Evolutionary conservation across 2,797 vertebrate genomes (phyloP).

Genomic region (Falco rusticolus): DNA sequence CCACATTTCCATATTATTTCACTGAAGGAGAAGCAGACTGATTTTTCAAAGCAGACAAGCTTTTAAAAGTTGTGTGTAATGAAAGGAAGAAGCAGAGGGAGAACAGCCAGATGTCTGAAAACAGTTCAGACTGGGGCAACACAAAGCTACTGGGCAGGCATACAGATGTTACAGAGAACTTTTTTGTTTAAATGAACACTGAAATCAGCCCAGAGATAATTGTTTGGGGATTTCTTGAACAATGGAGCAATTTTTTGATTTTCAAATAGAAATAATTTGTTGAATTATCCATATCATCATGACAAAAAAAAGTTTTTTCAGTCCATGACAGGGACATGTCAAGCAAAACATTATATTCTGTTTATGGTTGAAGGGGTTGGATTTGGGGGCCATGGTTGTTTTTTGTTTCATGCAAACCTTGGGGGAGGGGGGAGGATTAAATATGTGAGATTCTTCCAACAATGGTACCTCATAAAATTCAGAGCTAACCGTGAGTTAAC

Average conservation of each 20-base stretch:
- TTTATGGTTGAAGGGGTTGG: neutral
- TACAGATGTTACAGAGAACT: neutral
- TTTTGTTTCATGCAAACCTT: neutral
- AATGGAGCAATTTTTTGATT: slow-evolving; percentile 10
- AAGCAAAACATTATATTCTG: neutral
- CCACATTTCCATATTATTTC: neutral
- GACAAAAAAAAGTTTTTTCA: neutral
- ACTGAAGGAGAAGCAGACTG: neutral
- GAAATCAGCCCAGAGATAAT: neutral
- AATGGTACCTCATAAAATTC: neutral
- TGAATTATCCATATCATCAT: slow-evolving; percentile 15
- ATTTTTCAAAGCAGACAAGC: neutral
- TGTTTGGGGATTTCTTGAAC: slow-evolving; percentile 25
- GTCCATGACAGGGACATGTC: neutral
- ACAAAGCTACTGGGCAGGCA: neutral
- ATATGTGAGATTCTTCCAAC: neutral
- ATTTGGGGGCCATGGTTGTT: fast-evolving
- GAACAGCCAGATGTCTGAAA: neutral
- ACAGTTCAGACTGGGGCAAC: neutral
- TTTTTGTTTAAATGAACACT: neutral
- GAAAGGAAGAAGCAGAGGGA: neutral
- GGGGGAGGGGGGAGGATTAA: neutral
- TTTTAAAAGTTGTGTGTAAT: neutral
- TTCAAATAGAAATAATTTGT: slow-evolving; percentile 10
- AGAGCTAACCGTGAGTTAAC: neutral